These are phyloP conservation scores for Euthynnus affinis DNA, from an alignment of 2,797 vertebrate genomes.

Conservation along the genomic window DNA sequence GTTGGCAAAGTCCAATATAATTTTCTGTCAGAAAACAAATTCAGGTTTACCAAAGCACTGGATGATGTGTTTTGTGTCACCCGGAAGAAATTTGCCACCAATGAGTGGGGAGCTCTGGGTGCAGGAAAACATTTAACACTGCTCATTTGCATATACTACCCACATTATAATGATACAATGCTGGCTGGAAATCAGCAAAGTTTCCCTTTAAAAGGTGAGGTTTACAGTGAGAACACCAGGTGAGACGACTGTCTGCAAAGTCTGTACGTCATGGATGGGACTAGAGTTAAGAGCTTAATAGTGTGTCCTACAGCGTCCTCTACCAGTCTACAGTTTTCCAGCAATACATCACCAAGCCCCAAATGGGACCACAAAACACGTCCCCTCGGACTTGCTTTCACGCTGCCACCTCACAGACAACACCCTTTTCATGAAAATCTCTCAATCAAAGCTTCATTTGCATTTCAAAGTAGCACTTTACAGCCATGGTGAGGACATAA, in stretches of 20 bases:
- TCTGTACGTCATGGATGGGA: constrained; percentile 27
- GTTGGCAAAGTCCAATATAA: no score
- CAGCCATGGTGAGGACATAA: constrained; percentile 83
- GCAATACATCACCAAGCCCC: constrained; percentile 50
- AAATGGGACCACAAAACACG: constrained; percentile 63
- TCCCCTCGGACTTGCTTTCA: constrained; percentile 68
- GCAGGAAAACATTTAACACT: no score
- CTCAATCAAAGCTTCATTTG: constrained; percentile 85
- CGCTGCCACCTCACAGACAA: constrained; percentile 60
- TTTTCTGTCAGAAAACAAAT: no score
- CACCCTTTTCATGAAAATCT: constrained; percentile 73
- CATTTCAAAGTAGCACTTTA: constrained; percentile 87
- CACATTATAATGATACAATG: no score
- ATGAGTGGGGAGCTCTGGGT: no score
- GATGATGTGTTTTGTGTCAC: no score
- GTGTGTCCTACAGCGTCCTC: constrained; percentile 59
- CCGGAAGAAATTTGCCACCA: no score
- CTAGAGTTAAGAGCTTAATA: constrained; percentile 29
- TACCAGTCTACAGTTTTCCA: constrained; percentile 37
- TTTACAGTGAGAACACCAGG: constrained; percentile 37
- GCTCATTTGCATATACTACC: no score
- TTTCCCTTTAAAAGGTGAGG: constrained; percentile 8
- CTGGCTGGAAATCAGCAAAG: no score
- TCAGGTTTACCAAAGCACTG: no score
- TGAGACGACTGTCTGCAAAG: constrained; percentile 17